Percentiles rank a stretch among this genome's conserved stretches.
These are phyloP conservation scores for Palythoa grandis DNA, from an alignment of 92 coral and sea anemone genomes.

Conservation along the genomic window DNA sequence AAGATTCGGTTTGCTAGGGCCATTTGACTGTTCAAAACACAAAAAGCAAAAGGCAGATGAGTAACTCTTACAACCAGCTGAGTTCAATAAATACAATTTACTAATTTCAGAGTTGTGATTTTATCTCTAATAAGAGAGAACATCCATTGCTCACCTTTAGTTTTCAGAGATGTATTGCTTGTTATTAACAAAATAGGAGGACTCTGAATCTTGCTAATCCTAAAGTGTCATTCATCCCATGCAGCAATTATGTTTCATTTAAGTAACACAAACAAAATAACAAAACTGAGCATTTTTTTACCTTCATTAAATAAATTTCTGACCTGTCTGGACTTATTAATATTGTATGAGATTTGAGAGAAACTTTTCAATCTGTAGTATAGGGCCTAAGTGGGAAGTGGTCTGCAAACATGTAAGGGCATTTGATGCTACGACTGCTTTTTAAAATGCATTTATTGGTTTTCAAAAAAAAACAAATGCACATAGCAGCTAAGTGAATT, in stretches of 20 bases:
- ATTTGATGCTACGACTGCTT: conserved; percentile 7
- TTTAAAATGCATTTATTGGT: background rate
- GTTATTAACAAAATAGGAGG: background rate
- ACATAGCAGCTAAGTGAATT: background rate
- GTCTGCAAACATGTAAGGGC: conserved; percentile 13
- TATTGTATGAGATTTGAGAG: conserved; percentile 1
- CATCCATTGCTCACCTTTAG: background rate
- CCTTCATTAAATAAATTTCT: conserved; percentile 40
- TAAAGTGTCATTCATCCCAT: conserved; percentile 19
- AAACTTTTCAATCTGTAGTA: conserved; percentile 7
- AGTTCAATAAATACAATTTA: background rate
- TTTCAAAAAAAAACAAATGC: background rate
- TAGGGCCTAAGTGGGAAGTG: background rate
- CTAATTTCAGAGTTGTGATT: background rate
- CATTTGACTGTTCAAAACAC: conserved; percentile 58
- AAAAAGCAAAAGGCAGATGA: background rate
- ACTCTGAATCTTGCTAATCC: conserved; percentile 4
- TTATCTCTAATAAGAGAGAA: background rate
- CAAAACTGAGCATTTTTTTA: conserved; percentile 6
- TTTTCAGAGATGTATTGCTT: background rate
- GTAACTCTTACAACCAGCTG: background rate
- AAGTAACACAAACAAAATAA: conserved; percentile 17
- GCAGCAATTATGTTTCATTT: conserved; percentile 27
- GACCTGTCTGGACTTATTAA: conserved; percentile 5
- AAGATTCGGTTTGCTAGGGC: conserved; percentile 76